Evolutionary conservation across 2,797 vertebrate species (phyloP).

Genomic region (Pangasius larnaudii): DNA sequence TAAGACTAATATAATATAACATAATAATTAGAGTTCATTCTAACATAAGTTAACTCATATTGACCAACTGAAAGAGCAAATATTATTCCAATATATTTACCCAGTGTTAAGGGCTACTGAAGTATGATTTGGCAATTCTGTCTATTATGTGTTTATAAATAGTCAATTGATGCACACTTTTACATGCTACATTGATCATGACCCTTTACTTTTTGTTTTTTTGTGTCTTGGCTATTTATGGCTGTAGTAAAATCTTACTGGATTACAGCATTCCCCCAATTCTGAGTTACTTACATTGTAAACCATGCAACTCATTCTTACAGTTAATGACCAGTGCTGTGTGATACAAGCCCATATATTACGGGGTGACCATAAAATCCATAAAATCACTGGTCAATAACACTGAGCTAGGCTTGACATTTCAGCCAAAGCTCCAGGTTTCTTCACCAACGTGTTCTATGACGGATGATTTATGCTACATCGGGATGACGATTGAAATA

Average conservation of each 20-base stretch:
- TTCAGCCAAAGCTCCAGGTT: constrained; percentile 11
- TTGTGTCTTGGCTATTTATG: constrained; percentile 44
- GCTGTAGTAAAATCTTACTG: constrained; percentile 53
- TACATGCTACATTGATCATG: constrained; percentile 50
- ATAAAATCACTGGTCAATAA: constrained; percentile 41
- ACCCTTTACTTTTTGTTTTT: constrained; percentile 46
- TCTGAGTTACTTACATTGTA: constrained; percentile 58
- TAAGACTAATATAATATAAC: neutral
- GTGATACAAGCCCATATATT: constrained; percentile 48
- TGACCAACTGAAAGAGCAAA: neutral
- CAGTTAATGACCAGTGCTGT: constrained; percentile 27
- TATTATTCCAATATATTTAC: neutral
- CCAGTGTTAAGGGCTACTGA: constrained; percentile 43
- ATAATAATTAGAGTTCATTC: neutral
- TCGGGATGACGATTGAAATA: constrained; percentile 63
- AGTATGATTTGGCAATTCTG: constrained; percentile 36
- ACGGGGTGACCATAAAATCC: constrained; percentile 42
- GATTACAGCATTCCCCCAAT: constrained; percentile 47
- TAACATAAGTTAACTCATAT: neutral
- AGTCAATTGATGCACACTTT: constrained; percentile 46
- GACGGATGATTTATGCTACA: neutral
- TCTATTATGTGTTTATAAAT: constrained; percentile 51
- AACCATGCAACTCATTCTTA: constrained; percentile 45
- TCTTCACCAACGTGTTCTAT: constrained; percentile 3
- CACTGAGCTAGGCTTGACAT: constrained; percentile 31